Evolutionary conservation across 2,797 vertebrate genomes (phyloP).

Genomic region (Buceros bicornis): DNA sequence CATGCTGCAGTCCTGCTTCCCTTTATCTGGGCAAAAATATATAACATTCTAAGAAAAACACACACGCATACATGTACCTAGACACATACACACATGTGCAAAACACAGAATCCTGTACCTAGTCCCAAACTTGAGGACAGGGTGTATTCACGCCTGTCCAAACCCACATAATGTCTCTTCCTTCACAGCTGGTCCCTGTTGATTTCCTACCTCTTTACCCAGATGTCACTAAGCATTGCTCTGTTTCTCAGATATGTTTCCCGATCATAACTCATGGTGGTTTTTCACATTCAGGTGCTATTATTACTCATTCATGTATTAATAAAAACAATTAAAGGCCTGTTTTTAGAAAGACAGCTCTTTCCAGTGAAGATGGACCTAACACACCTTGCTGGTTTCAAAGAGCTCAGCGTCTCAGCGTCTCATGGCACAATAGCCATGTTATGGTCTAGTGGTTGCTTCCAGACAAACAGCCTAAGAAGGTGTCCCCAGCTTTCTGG

Average conservation of each 20-base stretch:
- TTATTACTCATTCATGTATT: not conserved
- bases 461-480: not conserved
- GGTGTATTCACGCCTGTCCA: not conserved
- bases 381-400: not conserved
- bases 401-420: not conserved
- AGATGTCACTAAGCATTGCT: not conserved
- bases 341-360: not conserved
- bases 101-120: not conserved
- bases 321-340: not conserved
- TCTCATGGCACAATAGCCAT: not conserved
- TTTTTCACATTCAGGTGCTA: not conserved
- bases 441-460: not conserved
- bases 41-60: not conserved
- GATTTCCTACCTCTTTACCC: not conserved
- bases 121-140: not conserved
- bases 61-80: fast-evolving
- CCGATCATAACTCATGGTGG: not conserved
- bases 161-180: not conserved
- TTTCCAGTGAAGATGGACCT: not conserved
- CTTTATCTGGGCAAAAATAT: not conserved
- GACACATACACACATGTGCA: not conserved
- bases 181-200: not conserved
- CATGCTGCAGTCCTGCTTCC: not conserved
- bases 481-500: not conserved
- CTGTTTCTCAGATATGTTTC: not conserved